Conservation (phyloP, 2,113 vertebrate species). For the Semnornis frantzii region DNA sequence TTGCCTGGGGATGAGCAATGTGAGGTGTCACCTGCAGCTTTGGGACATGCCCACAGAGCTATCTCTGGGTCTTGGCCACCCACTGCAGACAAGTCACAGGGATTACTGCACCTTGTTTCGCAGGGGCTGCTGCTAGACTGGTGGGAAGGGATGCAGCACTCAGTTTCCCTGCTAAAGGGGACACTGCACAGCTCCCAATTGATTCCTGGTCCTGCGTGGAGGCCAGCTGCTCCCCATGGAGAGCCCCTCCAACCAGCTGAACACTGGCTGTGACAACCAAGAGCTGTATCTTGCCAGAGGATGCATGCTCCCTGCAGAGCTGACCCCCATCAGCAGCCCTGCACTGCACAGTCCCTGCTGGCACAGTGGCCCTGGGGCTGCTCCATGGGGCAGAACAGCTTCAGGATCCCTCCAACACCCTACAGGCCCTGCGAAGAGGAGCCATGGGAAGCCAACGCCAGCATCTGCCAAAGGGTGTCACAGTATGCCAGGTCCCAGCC, state of each 20-base stretch:
- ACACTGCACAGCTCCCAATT: background rate
- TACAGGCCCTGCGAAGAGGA: background rate
- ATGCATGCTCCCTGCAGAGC: background rate
- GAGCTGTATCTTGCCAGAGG: background rate
- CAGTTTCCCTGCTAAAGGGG: background rate
- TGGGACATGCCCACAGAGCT: background rate
- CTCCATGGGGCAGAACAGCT: background rate
- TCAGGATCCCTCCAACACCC: background rate
- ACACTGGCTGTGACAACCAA: background rate
- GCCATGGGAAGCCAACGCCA: accelerated
- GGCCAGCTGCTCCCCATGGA: background rate
- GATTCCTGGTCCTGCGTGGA: background rate
- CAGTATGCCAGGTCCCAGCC: accelerated
- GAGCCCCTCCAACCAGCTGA: background rate
- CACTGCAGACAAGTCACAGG: background rate
- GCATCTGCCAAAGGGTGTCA: background rate
- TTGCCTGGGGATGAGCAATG: accelerated
- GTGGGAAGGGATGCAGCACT: background rate
- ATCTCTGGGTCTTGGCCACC: background rate
- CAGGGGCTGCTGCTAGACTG: background rate
- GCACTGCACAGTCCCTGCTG: background rate
- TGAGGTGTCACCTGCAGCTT: background rate
- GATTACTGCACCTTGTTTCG: background rate
- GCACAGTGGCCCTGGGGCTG: accelerated
- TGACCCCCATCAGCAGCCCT: background rate